Percentiles rank a stretch among this genome's conserved stretches.
Conservation (phyloP, 1,140 invertebrate species). For the Sipha flava region DNA sequence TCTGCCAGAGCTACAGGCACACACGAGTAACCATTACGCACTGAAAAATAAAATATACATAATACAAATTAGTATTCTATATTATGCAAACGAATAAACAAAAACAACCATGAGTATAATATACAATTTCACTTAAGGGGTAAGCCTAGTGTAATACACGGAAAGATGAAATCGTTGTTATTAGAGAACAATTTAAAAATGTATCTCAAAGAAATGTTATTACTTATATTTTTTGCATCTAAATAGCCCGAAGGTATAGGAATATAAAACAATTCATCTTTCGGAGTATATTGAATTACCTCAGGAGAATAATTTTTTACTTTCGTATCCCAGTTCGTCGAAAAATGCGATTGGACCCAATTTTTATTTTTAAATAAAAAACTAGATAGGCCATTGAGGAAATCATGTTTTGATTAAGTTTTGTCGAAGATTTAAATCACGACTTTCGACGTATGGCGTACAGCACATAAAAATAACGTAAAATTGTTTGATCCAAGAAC, state of each 20-base stretch:
- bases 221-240: background rate
- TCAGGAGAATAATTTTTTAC: background rate
- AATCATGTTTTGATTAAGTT: background rate
- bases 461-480: background rate
- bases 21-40: conserved; percentile 94
- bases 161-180: background rate
- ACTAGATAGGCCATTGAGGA: background rate
- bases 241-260: background rate
- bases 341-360: background rate
- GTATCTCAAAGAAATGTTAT: background rate
- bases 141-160: background rate
- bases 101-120: background rate
- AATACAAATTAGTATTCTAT: too few species aligned
- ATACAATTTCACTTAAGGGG: background rate
- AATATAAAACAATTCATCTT: background rate
- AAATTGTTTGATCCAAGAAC: too few species aligned
- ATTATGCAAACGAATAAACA: background rate
- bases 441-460: background rate
- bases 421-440: background rate
- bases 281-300: background rate
- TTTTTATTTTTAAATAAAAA: background rate
- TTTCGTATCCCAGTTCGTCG: background rate
- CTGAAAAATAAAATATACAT: conserved; percentile 51
- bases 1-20: conserved; percentile 89
- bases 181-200: background rate